A percentile compares a stretch with the other conserved stretches of the same genome.
Evolutionary conservation across 2,113 vertebrate genomes (phyloP).

Genomic region (Etheostoma spectabile): DNA sequence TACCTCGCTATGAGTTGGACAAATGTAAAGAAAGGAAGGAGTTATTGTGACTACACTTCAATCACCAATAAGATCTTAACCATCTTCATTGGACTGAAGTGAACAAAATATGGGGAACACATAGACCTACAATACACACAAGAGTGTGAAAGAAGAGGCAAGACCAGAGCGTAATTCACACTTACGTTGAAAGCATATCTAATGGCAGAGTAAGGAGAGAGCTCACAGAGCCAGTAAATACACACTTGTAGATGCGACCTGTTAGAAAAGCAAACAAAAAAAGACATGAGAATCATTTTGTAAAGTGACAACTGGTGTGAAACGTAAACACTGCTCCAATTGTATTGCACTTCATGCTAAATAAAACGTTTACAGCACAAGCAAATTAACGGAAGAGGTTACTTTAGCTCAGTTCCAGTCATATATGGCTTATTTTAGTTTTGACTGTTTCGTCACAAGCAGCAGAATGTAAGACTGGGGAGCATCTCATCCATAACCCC

Average conservation of each 20-base stretch:
- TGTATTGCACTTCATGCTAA: neutral
- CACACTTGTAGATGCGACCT: conserved; percentile 99
- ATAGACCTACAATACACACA: neutral
- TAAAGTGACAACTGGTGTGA: neutral
- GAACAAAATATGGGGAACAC: neutral
- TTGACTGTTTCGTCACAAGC: too few relatives aligned
- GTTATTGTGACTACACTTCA: neutral
- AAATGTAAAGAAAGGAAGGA: neutral
- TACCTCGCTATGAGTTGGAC: neutral
- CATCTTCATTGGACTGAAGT: neutral
- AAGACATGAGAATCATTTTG: neutral
- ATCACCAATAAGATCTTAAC: neutral
- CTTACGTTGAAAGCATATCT: conserved; percentile 98
- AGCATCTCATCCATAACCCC: too few relatives aligned
- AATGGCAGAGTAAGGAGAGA: conserved; percentile 96
- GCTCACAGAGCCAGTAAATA: conserved; percentile 99
- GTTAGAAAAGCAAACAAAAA: conserved; percentile 38
- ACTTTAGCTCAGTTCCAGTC: neutral
- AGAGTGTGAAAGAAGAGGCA: neutral
- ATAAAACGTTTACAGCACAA: neutral
- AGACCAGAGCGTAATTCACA: conserved; percentile 48
- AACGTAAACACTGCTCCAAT: neutral
- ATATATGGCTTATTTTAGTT: too few relatives aligned
- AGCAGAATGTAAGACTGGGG: too few relatives aligned
- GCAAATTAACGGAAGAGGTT: neutral